These are phyloP conservation scores for Gadus chalcogrammus DNA, from an alignment of 2,113 vertebrate species.

Conservation along the genomic window DNA sequence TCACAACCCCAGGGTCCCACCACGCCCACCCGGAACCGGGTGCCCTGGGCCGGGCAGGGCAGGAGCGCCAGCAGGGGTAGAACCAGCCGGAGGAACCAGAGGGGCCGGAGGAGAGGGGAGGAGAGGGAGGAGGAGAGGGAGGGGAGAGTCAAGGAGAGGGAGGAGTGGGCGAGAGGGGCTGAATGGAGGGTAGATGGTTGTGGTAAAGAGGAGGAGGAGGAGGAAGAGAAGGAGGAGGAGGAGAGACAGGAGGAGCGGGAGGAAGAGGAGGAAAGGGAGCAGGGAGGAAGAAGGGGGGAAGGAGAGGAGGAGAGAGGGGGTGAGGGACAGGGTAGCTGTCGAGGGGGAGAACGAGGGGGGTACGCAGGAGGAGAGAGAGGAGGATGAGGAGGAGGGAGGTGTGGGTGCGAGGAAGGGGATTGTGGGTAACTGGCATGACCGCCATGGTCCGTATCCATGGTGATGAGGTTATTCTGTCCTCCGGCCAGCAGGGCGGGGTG, in stretches of 20 bases:
- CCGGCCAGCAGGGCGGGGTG: too few species aligned
- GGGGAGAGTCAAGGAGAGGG: not conserved
- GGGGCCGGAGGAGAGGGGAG: not conserved
- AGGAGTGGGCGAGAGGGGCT: slow-evolving; percentile 6
- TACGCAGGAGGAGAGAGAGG: not conserved
- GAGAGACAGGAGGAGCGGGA: not conserved
- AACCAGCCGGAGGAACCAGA: slow-evolving; percentile 34
- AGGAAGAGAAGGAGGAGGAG: not conserved
- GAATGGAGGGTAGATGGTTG: not conserved
- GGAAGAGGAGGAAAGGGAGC: not conserved
- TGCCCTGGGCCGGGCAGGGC: slow-evolving; percentile 34
- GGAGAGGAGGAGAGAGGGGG: not conserved
- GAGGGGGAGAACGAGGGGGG: not conserved
- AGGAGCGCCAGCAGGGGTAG: slow-evolving; percentile 36
- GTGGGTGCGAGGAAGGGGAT: not conserved
- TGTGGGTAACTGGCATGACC: not conserved
- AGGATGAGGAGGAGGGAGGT: not conserved
- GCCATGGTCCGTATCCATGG: too few species aligned
- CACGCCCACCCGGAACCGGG: slow-evolving; percentile 67
- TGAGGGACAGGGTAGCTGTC: not conserved
- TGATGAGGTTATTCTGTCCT: too few species aligned
- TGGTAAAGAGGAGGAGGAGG: not conserved
- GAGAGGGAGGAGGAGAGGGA: not conserved
- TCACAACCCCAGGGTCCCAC: slow-evolving; percentile 80
- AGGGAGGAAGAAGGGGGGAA: not conserved